Evolutionary conservation across 2,888 invertebrate genomes (phyloP), one percentile per base, ranked within the genome.

Genomic region (Ophion ellenae): DNA sequence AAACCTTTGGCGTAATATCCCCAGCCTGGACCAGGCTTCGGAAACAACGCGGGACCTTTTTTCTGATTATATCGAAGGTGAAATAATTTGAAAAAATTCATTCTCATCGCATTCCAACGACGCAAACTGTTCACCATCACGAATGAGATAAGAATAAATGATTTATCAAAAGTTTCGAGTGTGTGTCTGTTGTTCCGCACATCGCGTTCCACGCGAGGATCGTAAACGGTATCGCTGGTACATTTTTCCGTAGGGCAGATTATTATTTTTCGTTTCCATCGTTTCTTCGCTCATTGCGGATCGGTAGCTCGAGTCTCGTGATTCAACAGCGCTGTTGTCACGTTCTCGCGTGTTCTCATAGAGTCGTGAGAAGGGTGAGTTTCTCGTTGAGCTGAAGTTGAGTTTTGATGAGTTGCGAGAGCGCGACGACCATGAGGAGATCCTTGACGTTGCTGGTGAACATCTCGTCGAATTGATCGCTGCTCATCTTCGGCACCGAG

Each of bases 341-440:
- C n/a, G 57, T 45, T 74, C 53, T 53, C 53, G 53, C 53, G 36
- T 57, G 11, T 17, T 40, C 88, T 94, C 95, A 96, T 89, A 96
- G 94, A 45, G 97, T 96, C 69, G 97, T 97, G 89, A 98, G 95
- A 90, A 98, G 96, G 9, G 98, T 98, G 69, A 99, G 96, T 94
- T 99, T 99, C 95, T 99, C 99, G 94, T 99, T 99, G 79, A 99
- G 95, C 92, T 98, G 98, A 91, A 99, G 96, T 94, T 99, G 99
- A 2, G 99, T 99, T 95, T 99, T 98, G 92, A 99, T 98, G 85
- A 99, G 95, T 93, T 99, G 99, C 17, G 99, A 98, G 85, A 99
- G 95, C 67, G 99, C 99, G 90, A 99, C 97, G 64, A 98, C 98
- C 99, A 99, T 99, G 91, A 99, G 95, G 90, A 99, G 96, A 95